Base-by-base conservation (phyloP, 2,113 vertebrate species). In the Mesocricetus auratus region DNA sequence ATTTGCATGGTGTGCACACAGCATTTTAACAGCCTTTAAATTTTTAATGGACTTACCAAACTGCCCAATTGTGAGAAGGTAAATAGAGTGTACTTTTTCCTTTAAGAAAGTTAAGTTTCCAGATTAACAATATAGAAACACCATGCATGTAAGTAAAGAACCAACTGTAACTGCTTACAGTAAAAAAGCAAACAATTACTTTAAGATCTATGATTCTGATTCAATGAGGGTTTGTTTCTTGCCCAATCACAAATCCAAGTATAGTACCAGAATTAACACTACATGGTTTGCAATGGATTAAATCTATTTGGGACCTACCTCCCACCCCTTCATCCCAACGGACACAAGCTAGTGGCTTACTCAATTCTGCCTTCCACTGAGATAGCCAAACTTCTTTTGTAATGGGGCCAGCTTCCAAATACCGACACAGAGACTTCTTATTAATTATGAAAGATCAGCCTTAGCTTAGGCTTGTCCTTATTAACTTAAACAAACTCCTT, bases 131-230 rank as follows among this genome's bases (percentile, higher is more conserved):
- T 86, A 1, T 85, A 85, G 68, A 0, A 91, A 26, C 1, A 39
- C 36, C 42, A 81, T 11, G 66, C 62, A 74, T 21, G 50, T 7
- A 45, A 58, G 9, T 7, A 90, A 87, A 92, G 26, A 82, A 21
- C 79, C 71, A 81, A 81, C 24, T 74, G 1, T 21, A 94, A 88
- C 42, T 26, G 58, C 42, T 89, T 77, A 64, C 13, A 85, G 31
- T 47, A 60, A 96, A 73, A 58, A 86, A 88, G 75, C 7, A 60
- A 91, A 66, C 19, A 45, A 89, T 74, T 60, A 45, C 53, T 95
- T 93, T 60, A 24, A 93, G 53, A 97, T 78, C 60, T 95, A 60
- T 88, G n/a, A 95, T 12, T 78, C 22, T 29, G n/a, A 86, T 73
- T n/a, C 88, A 53, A 31, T 81, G 73, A 86, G 53, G 33, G 45